Evolutionary conservation across 1,140 invertebrate genomes (phyloP).

Genomic region (Temnothorax longispinosus): DNA sequence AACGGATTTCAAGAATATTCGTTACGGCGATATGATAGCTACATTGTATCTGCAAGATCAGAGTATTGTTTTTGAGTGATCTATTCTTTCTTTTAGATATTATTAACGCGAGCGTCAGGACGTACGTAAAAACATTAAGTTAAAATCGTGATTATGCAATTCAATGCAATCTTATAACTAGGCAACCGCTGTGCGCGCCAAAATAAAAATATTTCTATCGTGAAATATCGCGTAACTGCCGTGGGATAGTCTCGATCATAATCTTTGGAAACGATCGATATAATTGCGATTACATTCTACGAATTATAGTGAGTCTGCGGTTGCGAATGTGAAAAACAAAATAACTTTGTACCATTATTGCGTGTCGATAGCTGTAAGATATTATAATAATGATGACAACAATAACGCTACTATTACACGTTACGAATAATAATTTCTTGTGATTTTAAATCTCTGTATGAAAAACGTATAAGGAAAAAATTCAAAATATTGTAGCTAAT

Average conservation of each 20-base stretch:
- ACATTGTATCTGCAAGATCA: conserved; percentile 59
- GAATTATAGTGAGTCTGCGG: conserved; percentile 9
- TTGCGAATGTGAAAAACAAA: conserved; percentile 38
- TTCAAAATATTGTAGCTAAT: conserved; percentile 70
- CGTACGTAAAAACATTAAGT: conserved; percentile 18
- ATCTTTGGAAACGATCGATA: conserved; percentile 3
- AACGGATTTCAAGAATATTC: conserved; percentile 19
- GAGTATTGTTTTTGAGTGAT: conserved; percentile 64
- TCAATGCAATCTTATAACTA: conserved; percentile 49
- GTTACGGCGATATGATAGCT: conserved; percentile 31
- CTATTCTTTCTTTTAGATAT: conserved; percentile 44
- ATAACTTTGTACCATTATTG: conserved; percentile 77
- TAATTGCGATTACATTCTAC: conserved; percentile 18
- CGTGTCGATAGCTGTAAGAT: conserved; percentile 72
- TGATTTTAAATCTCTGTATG: conserved; percentile 79
- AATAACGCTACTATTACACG: conserved; percentile 66
- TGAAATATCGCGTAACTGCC: not conserved
- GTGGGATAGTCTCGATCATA: not conserved
- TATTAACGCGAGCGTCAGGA: conserved; percentile 29
- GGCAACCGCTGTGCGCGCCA: not conserved
- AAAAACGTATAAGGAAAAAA: conserved; percentile 70
- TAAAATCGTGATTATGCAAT: conserved; percentile 44
- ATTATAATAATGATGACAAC: conserved; percentile 66
- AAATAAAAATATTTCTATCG: conserved; percentile 20
- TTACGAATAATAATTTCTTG: conserved; percentile 74